Evolutionary conservation across 2,888 invertebrate species (phyloP).

Genomic region (Ornithoptera priamus): DNA sequence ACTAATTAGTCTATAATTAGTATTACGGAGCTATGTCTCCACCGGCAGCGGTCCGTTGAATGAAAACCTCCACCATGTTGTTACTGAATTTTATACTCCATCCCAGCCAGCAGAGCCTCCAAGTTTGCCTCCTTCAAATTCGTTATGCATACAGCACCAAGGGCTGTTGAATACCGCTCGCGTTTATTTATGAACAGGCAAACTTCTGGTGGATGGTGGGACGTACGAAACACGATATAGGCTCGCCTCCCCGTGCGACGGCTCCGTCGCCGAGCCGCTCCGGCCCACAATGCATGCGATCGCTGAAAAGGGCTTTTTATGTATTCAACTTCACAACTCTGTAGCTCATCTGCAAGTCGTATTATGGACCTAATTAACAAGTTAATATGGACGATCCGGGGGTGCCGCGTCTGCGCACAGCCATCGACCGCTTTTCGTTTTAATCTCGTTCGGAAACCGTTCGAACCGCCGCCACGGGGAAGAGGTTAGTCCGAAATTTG

Average conservation of each 20-base stretch:
- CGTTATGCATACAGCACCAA: conserved; percentile 82
- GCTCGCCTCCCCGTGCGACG: conserved; percentile 57
- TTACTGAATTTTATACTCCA: conserved; percentile 81
- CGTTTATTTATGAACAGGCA: conserved; percentile 82
- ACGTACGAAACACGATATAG: conserved; percentile 74
- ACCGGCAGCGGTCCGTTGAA: conserved; percentile 76
- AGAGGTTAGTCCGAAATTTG: conserved; percentile 45
- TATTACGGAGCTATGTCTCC: conserved; percentile 76
- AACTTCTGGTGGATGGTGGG: conserved; percentile 79
- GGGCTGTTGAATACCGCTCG: conserved; percentile 82
- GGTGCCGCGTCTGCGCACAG: conserved; percentile 77
- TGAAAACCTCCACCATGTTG: conserved; percentile 80
- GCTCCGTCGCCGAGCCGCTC: conserved; percentile 44
- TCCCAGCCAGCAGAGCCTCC: conserved; percentile 79
- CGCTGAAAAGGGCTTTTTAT: conserved; percentile 84
- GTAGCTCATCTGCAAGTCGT: conserved; percentile 93
- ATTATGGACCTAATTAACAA: conserved; percentile 95
- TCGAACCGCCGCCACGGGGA: conserved; percentile 30
- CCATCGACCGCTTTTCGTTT: conserved; percentile 36
- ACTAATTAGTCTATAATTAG: conserved; percentile 55
- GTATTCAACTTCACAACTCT: conserved; percentile 84
- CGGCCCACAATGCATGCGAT: conserved; percentile 72
- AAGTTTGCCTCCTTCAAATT: conserved; percentile 81
- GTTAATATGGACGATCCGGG: conserved; percentile 91
- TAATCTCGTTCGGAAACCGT: conserved; percentile 36